Evolutionary conservation across 2,797 vertebrate species (phyloP).

Genomic region (Urosaurus nigricauda): DNA sequence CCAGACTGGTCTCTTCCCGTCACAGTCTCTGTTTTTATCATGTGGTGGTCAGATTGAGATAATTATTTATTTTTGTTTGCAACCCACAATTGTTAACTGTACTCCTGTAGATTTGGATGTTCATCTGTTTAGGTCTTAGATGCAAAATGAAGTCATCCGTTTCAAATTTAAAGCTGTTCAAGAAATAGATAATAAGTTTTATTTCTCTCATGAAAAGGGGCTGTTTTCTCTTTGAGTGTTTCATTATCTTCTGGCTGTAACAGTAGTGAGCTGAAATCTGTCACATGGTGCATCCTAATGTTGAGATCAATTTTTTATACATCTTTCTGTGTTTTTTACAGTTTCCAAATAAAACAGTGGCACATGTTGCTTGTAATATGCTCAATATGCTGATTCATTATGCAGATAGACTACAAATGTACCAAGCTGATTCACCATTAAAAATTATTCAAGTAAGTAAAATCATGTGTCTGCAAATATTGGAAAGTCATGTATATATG

Average conservation of each 20-base stretch:
- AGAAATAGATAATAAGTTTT: neutral
- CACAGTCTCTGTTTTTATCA: no score
- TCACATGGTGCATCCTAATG: neutral
- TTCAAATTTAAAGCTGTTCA: constrained; percentile 1
- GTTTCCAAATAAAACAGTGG: constrained; percentile 97
- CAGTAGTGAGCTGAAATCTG: neutral
- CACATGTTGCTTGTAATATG: constrained; percentile 95
- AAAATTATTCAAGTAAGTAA: constrained; percentile 94
- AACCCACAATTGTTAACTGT: neutral
- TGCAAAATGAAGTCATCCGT: neutral
- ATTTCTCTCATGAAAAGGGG: neutral
- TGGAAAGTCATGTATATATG: no score
- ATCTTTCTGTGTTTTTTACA: constrained; percentile 72
- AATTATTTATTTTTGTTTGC: neutral
- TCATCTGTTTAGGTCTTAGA: neutral
- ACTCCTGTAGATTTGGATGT: neutral
- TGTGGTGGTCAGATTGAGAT: neutral
- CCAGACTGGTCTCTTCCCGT: no score
- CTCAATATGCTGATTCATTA: constrained; percentile 95
- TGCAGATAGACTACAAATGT: constrained; percentile 91
- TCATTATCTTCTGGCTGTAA: constrained; percentile 18
- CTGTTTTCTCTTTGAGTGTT: neutral
- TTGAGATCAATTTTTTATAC: neutral
- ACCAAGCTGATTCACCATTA: constrained; percentile 92
- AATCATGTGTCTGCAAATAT: neutral